Evolutionary conservation across 2,888 invertebrate genomes (phyloP), one percentile per base, ranked within the genome.

Genomic region (Chaetoderma sp.): DNA sequence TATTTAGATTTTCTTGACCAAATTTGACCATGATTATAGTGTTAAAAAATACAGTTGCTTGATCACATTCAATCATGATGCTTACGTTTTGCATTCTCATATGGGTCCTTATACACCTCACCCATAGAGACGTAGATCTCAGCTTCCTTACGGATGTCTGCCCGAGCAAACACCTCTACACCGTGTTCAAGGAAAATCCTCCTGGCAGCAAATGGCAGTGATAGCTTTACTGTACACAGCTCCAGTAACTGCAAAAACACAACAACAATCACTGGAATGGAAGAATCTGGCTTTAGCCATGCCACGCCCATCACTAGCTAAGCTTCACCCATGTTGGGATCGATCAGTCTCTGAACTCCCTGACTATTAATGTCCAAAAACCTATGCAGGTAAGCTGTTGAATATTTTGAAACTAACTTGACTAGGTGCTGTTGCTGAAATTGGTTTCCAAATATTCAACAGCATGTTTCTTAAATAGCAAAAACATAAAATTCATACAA

Each of bases 111-210:
- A 71, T 82, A 86, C 30, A 75, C 76, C 64, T 86, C 86, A 18
- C 86, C 86, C 64, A 75, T 77, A 1, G 86, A 85, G 8, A 84
- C 74, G 68, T 80, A 86, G 8, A 86, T 78, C 47, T 83, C 82
- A 1, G 76, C 72, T 36, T 81, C 79, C 1, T 78, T 52, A 1
- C 79, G 77, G 28, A 86, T 81, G 42, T 85, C 80, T 23, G 71
- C 59, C 4, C 78, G 77, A 30, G 72, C 71, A 52, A 77, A 81
- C 5, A 86, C 75, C 63, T 86, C 86, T 23, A 73, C 68, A 5
- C 86, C 86, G 69, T 85, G 82, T 39, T 81, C 82, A 23, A 84
- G 72, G 68, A 85, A 86, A 10, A 85, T 70, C n/a, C 84, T 71
- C 10, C 86, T 73, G 4, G 83, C 86, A 60, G 86, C 86, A 72